Evolutionary conservation across 2,797 vertebrate species (phyloP).

Genomic region (Gymnoscopelus microlampas): DNA sequence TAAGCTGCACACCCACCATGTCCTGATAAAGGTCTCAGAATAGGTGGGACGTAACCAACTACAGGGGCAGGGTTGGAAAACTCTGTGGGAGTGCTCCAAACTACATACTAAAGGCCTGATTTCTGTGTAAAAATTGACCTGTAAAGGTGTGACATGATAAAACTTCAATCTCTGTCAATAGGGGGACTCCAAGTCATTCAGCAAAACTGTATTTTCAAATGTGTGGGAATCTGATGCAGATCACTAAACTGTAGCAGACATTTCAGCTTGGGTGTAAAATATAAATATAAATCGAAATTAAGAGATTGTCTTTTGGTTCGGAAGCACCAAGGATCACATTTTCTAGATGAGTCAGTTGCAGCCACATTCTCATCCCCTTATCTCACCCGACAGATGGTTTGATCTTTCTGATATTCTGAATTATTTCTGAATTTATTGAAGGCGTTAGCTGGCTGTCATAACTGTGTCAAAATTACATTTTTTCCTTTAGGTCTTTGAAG

Average conservation of each 20-base stretch:
- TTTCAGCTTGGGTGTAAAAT: no score
- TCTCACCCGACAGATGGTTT: slow-evolving; percentile 46
- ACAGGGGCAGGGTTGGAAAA: slow-evolving; percentile 43
- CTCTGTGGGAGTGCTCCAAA: slow-evolving; percentile 16
- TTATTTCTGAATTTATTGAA: no score
- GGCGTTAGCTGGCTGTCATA: slow-evolving; percentile 11
- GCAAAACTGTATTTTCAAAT: no score
- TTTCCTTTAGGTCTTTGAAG: no score
- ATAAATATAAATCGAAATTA: no score
- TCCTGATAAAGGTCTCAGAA: slow-evolving; percentile 44
- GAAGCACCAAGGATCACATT: slow-evolving; percentile 14
- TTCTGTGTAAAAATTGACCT: no score
- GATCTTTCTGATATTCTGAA: slow-evolving; percentile 24
- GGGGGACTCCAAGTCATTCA: no score
- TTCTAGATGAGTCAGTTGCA: slow-evolving; percentile 31
- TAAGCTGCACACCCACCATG: slow-evolving; percentile 52
- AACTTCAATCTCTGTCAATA: no score
- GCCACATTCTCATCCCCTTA: slow-evolving; percentile 33
- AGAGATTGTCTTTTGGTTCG: slow-evolving; percentile 10
- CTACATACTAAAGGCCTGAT: background rate
- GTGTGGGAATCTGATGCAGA: no score
- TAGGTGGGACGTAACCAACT: slow-evolving; percentile 34
- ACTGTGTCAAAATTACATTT: background rate
- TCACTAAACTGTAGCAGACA: no score
- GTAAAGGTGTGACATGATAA: no score